Evolutionary conservation across 1,140 invertebrate species (phyloP), one percentile per base, ranked within the genome.

Genomic region (Brachionus manjavacas): DNA sequence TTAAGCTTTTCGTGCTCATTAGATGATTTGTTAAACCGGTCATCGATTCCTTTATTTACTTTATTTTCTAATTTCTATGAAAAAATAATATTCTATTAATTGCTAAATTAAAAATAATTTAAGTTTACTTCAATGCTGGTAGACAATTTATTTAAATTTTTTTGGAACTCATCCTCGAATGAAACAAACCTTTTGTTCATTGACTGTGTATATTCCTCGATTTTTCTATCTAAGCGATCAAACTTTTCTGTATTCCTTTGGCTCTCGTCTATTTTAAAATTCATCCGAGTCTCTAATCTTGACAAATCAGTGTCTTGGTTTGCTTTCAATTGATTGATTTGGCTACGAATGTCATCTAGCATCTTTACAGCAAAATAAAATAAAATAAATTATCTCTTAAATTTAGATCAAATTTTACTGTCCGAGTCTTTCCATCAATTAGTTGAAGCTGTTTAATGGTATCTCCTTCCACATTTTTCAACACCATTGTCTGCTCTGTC

Each of bases 381-480:
- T 7, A 4, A 68, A 20, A n/a, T 81, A 23, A 16, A 12, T 14
- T 14, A 20, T 70, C 25, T 23, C 6, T 46, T 35, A 35, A 35
- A 35, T 35, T 3, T 35, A 6, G 25, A 46, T 46, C 1, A n/a
- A 46, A 46, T 16, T 23, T 83, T 68, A 84, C 60, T 3, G 64
- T 84, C 25, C 81, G 35, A 41, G 81, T 84, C 28, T 55, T 84
- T 52, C 60, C 66, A 23, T 84, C 81, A 20, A 84, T 41, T 49
- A 84, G 52, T 52, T 84, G 81, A n/a, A 84, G 12, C 16, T 84
- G 60, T 35, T 84, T 84, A 11, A 84, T n/a, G 11, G 81, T 70
- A 55, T 84, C 81, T 28, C 81, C 81, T 70, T 84, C 81, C 1
- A 84, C 81, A 74, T 84, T 84, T 55, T 84, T 84, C 16, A 84